Evolutionary conservation across 2,113 vertebrate genomes (phyloP), one percentile per base, ranked within the genome.

Genomic region (Accipiter cooperii): DNA sequence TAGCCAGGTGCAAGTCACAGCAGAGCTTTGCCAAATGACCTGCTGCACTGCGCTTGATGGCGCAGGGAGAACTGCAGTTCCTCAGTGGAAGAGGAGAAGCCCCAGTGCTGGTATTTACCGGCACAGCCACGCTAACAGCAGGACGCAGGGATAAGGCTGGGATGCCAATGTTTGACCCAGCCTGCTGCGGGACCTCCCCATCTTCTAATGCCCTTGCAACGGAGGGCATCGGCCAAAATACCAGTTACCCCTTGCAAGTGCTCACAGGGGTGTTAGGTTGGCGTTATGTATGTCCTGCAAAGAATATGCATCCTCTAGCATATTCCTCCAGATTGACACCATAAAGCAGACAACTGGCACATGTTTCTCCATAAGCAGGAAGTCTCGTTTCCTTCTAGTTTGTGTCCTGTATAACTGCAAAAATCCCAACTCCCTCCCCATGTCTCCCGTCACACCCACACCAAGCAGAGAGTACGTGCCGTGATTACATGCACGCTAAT

Each of bases 321-420:
- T 24, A 34, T 47, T 87, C 44, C 28, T 84, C 40, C 57, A 79
- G 17, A 33, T 38, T 36, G 66, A 25, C 34, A 49, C 44, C 9
- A 55, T 28, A 31, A 68, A 65, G 51, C 65, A 69, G 29, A 65
- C 57, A 61, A 58, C 5, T 18, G 25, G 69, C 57, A 44, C 5
- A 0, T 11, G 44, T 17, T 69, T 57, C 61, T 65, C 36, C 70
- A 29, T 1, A 3, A 85, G 81, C 80, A 94, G 77, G 83, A 96
- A 91, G 81, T 65, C 25, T 87, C 19, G 5, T 86, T 92, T 96
- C 70, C 89, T 94, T 65, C 29, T 55, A n/a, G 79, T 91, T 14
- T 61, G 31, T 47, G 26, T 68, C 73, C 69, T 52, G 28, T 47
- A 24, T 68, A 21, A 47, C 22, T 19, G 49, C 20, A 51, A 49